Conservation (phyloP, 2,888 invertebrate species). For the Melipona beecheii region DNA sequence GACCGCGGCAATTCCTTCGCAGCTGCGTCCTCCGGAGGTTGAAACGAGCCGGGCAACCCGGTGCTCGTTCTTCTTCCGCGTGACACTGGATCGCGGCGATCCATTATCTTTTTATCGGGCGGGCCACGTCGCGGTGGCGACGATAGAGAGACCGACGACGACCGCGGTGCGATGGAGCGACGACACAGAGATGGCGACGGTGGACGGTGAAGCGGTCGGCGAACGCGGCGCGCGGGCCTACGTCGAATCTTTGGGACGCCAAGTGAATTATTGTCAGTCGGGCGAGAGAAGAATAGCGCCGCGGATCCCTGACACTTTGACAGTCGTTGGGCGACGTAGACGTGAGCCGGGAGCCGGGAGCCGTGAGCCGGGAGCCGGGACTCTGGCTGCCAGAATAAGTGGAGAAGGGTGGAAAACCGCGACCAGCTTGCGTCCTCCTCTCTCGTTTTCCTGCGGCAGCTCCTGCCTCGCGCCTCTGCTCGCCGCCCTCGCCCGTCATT, state of each 20-base stretch:
- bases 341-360: constrained; percentile 25
- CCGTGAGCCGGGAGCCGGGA: constrained; percentile 32
- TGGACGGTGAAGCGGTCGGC: neutral
- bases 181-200: neutral
- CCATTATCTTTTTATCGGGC: constrained; percentile 41
- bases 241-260: constrained; percentile 67
- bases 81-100: constrained; percentile 23
- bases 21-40: constrained; percentile 7
- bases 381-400: constrained; percentile 49
- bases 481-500: constrained; percentile 68
- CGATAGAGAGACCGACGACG: neutral
- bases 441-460: neutral
- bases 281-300: constrained; percentile 61
- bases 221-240: neutral
- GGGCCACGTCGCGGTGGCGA: neutral
- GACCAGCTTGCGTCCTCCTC: constrained; percentile 53
- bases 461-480: constrained; percentile 6
- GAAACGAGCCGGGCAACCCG: neutral
- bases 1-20: neutral
- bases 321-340: constrained; percentile 67
- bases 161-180: neutral
- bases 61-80: neutral
- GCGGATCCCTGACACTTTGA: constrained; percentile 75
- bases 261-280: constrained; percentile 72
- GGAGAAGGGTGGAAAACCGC: constrained; percentile 66